Evolutionary conservation across 2,797 vertebrate genomes (phyloP).

Genomic region (Lagorchestes hirsutus): DNA sequence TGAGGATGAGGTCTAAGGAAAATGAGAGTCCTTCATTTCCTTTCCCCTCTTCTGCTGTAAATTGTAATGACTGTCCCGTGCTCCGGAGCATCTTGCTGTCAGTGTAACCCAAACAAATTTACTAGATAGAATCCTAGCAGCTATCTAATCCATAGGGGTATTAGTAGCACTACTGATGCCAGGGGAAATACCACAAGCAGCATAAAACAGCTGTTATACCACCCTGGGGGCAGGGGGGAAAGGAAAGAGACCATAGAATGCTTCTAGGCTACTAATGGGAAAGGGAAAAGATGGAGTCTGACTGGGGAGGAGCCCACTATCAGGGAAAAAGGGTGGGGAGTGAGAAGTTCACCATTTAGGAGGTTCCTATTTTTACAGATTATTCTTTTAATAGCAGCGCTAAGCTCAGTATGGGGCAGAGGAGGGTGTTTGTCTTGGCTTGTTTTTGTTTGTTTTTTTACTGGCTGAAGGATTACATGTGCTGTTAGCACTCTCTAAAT

Average conservation of each 20-base stretch:
- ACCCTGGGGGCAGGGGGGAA: background rate
- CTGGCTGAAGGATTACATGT: background rate
- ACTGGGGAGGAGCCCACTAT: background rate
- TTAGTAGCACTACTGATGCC: background rate
- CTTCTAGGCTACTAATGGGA: background rate
- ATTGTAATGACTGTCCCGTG: background rate
- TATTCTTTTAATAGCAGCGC: background rate
- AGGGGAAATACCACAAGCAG: background rate
- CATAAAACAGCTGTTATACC: background rate
- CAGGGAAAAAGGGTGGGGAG: background rate
- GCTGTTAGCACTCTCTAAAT: background rate
- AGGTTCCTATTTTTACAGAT: background rate
- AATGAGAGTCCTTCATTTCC: background rate
- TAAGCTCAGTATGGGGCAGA: background rate
- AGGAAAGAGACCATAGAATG: background rate
- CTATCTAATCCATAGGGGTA: background rate
- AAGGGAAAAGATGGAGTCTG: background rate
- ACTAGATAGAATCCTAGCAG: background rate
- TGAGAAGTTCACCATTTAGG: background rate
- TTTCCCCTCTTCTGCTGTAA: background rate
- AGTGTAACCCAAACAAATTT: background rate
- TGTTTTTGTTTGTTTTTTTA: background rate
- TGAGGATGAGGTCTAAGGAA: background rate
- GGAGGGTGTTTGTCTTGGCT: fast-evolving
- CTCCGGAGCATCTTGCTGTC: background rate